A percentile compares a stretch with the other conserved stretches of the same genome.
Evolutionary conservation across 2,113 vertebrate genomes (phyloP).

Genomic region (Suricata suricatta): DNA sequence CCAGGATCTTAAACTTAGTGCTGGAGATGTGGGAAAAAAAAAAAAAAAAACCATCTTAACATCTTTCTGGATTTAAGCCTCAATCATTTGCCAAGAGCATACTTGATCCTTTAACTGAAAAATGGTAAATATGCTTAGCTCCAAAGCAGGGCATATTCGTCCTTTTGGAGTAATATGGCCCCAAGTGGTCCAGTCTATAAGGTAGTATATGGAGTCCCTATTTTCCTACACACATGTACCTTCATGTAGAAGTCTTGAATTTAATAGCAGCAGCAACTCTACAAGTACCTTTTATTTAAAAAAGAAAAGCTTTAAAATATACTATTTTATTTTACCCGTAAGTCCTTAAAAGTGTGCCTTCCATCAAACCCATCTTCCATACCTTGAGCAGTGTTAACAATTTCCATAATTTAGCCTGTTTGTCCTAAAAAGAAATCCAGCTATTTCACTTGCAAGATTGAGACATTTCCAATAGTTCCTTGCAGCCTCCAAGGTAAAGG

Average conservation of each 20-base stretch:
- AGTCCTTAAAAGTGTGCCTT: not conserved
- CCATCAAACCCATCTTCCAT: not conserved
- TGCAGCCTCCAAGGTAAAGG: not conserved
- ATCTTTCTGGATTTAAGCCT: not conserved
- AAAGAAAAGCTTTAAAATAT: conserved; percentile 4
- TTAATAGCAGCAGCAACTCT: not conserved
- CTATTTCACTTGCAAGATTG: not conserved
- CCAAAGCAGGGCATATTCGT: not conserved
- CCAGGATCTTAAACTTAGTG: not conserved
- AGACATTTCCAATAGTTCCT: not conserved
- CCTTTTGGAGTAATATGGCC: not conserved
- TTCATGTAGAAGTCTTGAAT: not conserved
- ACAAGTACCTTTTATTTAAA: not conserved
- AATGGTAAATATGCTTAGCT: not conserved
- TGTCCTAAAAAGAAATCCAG: not conserved
- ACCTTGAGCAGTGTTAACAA: not conserved
- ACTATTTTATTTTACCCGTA: not conserved
- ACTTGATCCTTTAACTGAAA: not conserved
- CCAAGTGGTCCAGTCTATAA: not conserved
- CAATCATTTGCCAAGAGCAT: not conserved
- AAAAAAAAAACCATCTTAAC: not conserved
- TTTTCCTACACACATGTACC: not conserved
- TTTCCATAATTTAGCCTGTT: not conserved
- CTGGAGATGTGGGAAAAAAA: not conserved
- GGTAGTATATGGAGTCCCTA: not conserved